Conservation (phyloP, 2,888 invertebrate genomes). For the Perdita meconis region DNA sequence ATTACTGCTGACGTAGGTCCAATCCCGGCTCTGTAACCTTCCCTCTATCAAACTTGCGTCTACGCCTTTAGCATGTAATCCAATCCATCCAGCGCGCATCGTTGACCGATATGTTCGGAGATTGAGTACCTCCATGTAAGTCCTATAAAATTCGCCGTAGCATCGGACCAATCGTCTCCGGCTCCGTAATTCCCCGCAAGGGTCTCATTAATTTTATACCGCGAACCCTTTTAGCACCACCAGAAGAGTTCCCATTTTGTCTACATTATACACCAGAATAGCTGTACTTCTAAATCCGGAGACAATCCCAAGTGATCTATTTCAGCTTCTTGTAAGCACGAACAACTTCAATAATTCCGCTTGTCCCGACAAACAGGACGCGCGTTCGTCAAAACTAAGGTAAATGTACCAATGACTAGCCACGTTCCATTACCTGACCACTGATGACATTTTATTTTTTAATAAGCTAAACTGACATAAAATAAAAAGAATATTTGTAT, state of each 20-base stretch:
- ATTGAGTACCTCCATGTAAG: slow-evolving; percentile 23
- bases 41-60: slow-evolving; percentile 55
- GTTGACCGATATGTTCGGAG: slow-evolving; percentile 41
- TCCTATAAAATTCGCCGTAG: slow-evolving; percentile 33
- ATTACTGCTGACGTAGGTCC: slow-evolving; percentile 46
- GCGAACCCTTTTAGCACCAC: too few species aligned
- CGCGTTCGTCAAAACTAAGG: not conserved
- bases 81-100: slow-evolving; percentile 35
- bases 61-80: slow-evolving; percentile 70
- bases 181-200: not conserved
- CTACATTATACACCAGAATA: too few species aligned
- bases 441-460: too few species aligned
- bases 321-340: not conserved
- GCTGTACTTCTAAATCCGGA: too few species aligned
- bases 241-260: too few species aligned
- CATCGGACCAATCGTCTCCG: not conserved
- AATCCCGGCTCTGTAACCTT: slow-evolving; percentile 15
- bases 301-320: too few species aligned
- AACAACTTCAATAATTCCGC: slow-evolving; percentile 34
- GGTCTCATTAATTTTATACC: too few species aligned
- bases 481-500: too few species aligned
- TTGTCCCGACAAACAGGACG: slow-evolving; percentile 8
- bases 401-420: too few species aligned
- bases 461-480: too few species aligned
- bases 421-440: too few species aligned